Base-by-base conservation (phyloP, 2,888 invertebrate genomes). In the Troglohyphantes excavatus region DNA sequence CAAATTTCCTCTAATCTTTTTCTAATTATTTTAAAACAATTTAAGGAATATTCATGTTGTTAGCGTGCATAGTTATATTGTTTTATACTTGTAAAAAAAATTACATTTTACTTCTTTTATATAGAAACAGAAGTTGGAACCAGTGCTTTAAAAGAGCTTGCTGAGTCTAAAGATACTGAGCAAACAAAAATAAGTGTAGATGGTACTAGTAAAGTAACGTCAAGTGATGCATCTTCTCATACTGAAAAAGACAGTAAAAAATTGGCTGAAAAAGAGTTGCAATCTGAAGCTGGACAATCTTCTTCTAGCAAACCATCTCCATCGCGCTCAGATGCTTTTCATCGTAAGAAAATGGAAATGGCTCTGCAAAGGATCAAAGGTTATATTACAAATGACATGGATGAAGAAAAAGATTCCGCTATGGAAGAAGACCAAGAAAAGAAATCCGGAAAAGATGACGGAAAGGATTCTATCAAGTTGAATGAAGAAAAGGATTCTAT, bases 281-380 rank as follows among this genome's bases (percentile, higher is more conserved):
- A 17, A n/a, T 21, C 21, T 19, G 43, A 72, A 13, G 23, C 29
- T 23, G 7, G 65, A 21, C 2, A 21, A 39, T 39, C 27, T 7
- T 23, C 75, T 39, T 5, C 29, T 3, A 11, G n/a, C 43, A 27
- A 68, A 33, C 7, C 11, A 13, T 23, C 70, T 13, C 19, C 33
- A 17, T 23, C 27, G 1, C 17, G n/a, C n/a, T 75, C 68, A 59
- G 79, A 65, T 75, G 39, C 76, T 6, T 59, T 67, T 61, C 61
- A 76, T 6, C 59, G 75, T 5, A 68, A 78, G 21, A 83, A 83
- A 26, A 78, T 90, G 21, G 83, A 90, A 68, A n/a, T 78, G 26
- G 89, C 78, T 39, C 65, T 90, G 9, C 76, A 90, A 21, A 27
- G 78, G 19, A 90, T 90, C 21, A 90, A 90, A 79, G 89, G 84